Base-by-base conservation (phyloP, 2,113 vertebrate species). In the Bombycilla garrulus region DNA sequence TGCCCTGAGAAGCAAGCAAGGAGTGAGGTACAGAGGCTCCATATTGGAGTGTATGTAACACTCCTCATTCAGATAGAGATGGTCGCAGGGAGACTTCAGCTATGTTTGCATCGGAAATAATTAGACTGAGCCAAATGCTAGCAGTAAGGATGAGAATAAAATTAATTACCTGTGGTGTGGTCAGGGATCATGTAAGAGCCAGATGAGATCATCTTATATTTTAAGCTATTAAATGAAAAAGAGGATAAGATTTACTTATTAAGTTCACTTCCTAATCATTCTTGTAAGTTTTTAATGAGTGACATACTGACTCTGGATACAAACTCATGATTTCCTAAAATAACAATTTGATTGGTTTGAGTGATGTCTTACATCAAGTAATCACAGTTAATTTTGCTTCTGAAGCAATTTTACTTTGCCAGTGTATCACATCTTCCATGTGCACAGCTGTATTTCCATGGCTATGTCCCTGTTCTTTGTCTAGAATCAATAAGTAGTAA, bases 341-440 rank as follows among this genome's bases (percentile, higher is more conserved):
- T 98, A 98, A 98, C 98, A 95, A 97, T 98, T 98, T 98, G 98
- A 98, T 98, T 98, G 97, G 98, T 97, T 98, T 98, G 98, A 98
- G 97, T 98, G 98, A 98, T 98, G 97, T 96, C 97, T 98, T 97
- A 96, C 97, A 98, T 98, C 97, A 98, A 98, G 98, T 98, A 98
- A 98, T 98, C 97, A 98, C 96, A 94, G 95, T 95, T 98, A 98
- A 98, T 98, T 98, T 98, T 97, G 92, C 96, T 97, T 97, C 95
- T 98, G 96, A 98, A 98, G 97, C 86, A 80, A 97, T 97, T 97
- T 98, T 94, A 98, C 97, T 98, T 98, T 97, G 92, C 94, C 93
- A 97, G 96, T 97, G 96, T 98, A 90, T 97, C 96, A 97, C 95
- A 88, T 92, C 97, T 97, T 62, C 80, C 71, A 85, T 62, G 64